Base-by-base conservation (phyloP, 2,797 vertebrate species). In the Typhlichthys subterraneus region DNA sequence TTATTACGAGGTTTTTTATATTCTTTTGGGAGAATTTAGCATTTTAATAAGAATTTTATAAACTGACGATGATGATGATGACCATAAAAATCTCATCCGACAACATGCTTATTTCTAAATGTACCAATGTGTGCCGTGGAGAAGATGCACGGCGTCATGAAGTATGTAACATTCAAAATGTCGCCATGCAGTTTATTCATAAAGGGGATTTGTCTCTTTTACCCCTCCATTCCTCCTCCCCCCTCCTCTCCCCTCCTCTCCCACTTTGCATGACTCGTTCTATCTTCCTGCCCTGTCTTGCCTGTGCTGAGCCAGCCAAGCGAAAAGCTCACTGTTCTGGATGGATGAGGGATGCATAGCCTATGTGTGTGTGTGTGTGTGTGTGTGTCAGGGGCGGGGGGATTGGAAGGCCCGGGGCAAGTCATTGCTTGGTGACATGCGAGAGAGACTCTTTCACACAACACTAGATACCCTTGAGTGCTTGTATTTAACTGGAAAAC, bases 281-380 rank as follows among this genome's bases (percentile, higher is more conserved):
- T 59, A 69, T 82, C 75, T 77, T 76, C 57, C 57, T 46, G 61
- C 58, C 45, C 67, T 52, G 55, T 77, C 74, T 31, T 85, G 76
- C 57, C 62, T 72, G 66, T 57, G 60, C 73, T 5, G 56, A 88
- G 67, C 57, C 79, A 87, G 77, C 75, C 76, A 33, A 84, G 85
- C 87, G 87, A 72, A 88, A 87, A 81, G 65, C 73, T 75, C 69
- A 76, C 76, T 66, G 58, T 83, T 78, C 78, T 12, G 61, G 72
- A 76, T 71, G 79, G 75, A 38, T 86, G 82, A 79, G 75, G 76
- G 71, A 66, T 14, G 33, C 14, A n/a, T 7, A 15, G n/a, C 10
- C 12, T 11, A 55, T 7, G 3, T 53, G 45, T 49, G 46, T 48
- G 7, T 31, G 3, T 56, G 9, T 19, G 45, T 64, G 45, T 47